These are phyloP conservation scores for Semotilus atromaculatus DNA, from an alignment of 2,797 vertebrate genomes.

Conservation along the genomic window DNA sequence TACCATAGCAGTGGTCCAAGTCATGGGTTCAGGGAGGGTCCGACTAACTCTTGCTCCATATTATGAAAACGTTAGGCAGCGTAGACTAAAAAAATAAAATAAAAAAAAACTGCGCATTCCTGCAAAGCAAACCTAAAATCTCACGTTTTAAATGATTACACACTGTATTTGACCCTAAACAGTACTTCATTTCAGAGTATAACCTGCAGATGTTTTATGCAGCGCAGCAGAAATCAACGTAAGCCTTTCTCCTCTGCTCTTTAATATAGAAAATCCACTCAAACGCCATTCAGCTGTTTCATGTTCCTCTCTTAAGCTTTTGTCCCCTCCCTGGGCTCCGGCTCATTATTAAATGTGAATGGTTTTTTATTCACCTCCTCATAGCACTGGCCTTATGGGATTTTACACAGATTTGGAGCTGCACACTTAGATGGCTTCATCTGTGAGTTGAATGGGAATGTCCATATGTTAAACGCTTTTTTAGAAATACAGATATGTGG, in stretches of 20 bases:
- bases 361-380: constrained; percentile 24
- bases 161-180: constrained; percentile 31
- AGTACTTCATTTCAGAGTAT: constrained; percentile 44
- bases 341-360: constrained; percentile 27
- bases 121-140: not conserved
- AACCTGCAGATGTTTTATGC: constrained; percentile 31
- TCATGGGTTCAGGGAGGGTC: not conserved
- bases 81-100: not conserved
- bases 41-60: not conserved
- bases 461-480: not conserved
- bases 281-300: constrained; percentile 48
- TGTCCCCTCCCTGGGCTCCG: constrained; percentile 7
- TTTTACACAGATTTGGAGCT: constrained; percentile 16
- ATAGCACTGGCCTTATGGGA: constrained; percentile 4
- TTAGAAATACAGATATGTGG: not conserved
- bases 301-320: constrained; percentile 23
- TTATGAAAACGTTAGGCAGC: not conserved
- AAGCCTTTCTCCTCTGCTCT: constrained; percentile 11
- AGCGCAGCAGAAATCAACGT: not conserved
- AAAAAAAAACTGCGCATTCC: not conserved
- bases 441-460: constrained; percentile 2
- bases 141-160: not conserved
- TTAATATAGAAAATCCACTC: constrained; percentile 46
- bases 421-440: not conserved
- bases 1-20: constrained; percentile 29